Base-by-base conservation (phyloP, 2,797 vertebrate genomes). In the Ambastaia sidthimunki region DNA sequence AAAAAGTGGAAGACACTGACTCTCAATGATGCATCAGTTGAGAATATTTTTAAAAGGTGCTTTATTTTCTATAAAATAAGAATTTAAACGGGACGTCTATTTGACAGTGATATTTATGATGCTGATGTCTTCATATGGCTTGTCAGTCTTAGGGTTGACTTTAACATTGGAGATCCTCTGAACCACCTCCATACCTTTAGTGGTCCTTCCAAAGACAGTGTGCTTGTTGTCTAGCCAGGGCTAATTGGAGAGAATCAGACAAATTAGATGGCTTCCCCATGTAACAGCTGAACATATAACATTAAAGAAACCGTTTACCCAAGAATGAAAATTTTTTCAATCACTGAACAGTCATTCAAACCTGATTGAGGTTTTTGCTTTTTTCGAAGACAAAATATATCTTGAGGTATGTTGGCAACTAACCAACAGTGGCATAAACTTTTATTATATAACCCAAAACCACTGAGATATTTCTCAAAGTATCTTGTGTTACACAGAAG, bases 141-240 rank as follows among this genome's bases (percentile, higher is more conserved):
- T 99, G 91, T 99, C 98, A 0, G 98, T 99, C 91, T 99, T 99
- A 78, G 98, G 98, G 88, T 99, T 98, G 23, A 98, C 95, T 91
- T 99, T 99, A 34, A 95, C 89, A 3, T 99, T 99, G 84, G 97
- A 98, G 90, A 99, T 98, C 92, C 97, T 96, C 87, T 99, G 98
- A 59, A 99, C 97, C 0, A 96, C 97, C 92, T 99, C 98, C 98
- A 99, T 99, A 82, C 98, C 98, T 91, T 99, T 99, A 0, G 93
- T 94, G 71, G 96, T 97, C 47, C 98, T 87, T 85, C 98, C 98
- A 81, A 99, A 99, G 25, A 99, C 98, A 0, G 97, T 99, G 91
- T 99, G 98, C 87, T 99, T 99, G 93, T 98, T 99, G 89, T 99
- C 98, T 0, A 99, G 94, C 98, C 98, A 99, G 0, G 98, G 98